Percentiles rank a stretch among this genome's conserved stretches.
phyloP scores from a whole-genome alignment of 2,888 invertebrate species.

The Mesodorylaimus sp. region DNA sequence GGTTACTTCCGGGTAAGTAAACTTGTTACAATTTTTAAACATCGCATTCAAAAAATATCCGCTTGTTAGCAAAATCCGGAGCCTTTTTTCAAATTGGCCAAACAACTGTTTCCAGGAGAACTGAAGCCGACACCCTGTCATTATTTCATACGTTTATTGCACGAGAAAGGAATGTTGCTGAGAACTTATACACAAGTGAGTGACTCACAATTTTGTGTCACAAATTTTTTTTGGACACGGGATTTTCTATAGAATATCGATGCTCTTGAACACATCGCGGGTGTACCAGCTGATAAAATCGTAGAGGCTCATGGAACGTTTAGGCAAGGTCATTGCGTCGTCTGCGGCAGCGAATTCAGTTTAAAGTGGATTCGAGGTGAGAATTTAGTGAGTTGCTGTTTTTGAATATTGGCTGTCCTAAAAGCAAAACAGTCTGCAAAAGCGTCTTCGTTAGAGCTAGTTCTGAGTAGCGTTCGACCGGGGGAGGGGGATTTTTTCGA shows the following conservation, averaged over 20 bases:
- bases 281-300: constrained; percentile 58
- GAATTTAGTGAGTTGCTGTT: too few relatives aligned
- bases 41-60: not conserved
- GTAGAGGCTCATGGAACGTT: constrained; percentile 92
- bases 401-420: too few relatives aligned
- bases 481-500: too few relatives aligned
- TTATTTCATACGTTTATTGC: constrained; percentile 65
- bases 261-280: constrained; percentile 66
- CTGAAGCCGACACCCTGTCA: constrained; percentile 61
- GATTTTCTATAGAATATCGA: constrained; percentile 60
- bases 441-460: too few relatives aligned
- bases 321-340: constrained; percentile 65
- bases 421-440: too few relatives aligned
- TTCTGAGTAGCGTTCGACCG: too few relatives aligned
- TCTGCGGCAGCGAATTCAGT: too few relatives aligned
- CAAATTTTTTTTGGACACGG: not conserved
- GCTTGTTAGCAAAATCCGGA: constrained; percentile 54
- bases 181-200: constrained; percentile 40
- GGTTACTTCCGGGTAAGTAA: constrained; percentile 47
- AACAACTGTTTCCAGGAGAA: constrained; percentile 59
- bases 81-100: constrained; percentile 76
- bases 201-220: not conserved
- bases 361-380: too few relatives aligned
- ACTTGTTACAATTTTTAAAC: not conserved
- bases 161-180: constrained; percentile 52